A percentile compares a stretch with the other conserved stretches of the same genome.
These are phyloP conservation scores for Penaeus vannamei DNA, from an alignment of 1,140 invertebrate genomes.

Conservation along the genomic window DNA sequence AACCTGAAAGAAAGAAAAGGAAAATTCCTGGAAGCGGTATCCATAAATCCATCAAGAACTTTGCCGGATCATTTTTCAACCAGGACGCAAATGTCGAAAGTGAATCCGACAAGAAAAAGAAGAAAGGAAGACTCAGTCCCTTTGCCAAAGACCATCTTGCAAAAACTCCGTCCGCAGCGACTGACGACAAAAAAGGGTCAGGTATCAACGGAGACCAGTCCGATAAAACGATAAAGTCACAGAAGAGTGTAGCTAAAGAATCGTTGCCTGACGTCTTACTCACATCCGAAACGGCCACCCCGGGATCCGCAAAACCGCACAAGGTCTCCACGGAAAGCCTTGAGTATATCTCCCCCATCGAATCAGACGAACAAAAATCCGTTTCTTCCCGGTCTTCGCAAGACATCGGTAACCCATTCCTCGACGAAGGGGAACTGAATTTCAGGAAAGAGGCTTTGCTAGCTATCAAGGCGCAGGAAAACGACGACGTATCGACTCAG, in stretches of 20 bases:
- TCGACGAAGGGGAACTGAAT: constrained; percentile 47
- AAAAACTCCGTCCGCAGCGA: constrained; percentile 18
- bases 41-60: constrained; percentile 55
- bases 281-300: neutral
- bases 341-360: constrained; percentile 42
- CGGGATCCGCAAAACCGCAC: neutral
- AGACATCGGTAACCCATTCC: constrained; percentile 42
- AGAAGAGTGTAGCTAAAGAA: neutral
- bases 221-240: neutral
- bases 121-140: constrained; percentile 45
- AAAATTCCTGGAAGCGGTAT: constrained; percentile 44
- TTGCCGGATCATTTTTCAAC: constrained; percentile 53
- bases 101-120: constrained; percentile 37
- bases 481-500: constrained; percentile 45
- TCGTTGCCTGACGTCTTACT: constrained; percentile 20
- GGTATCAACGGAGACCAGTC: neutral
- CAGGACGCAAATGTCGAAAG: constrained; percentile 31
- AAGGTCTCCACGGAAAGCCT: constrained; percentile 47
- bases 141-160: constrained; percentile 46
- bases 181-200: neutral
- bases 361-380: constrained; percentile 50
- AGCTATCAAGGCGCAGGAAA: constrained; percentile 50
- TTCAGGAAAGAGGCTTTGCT: constrained; percentile 46
- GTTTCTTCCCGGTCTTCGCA: constrained; percentile 45
- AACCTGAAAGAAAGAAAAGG: constrained; percentile 42